Conservation (phyloP, 2,113 vertebrate genomes). For the Stegostoma tigrinum region DNA sequence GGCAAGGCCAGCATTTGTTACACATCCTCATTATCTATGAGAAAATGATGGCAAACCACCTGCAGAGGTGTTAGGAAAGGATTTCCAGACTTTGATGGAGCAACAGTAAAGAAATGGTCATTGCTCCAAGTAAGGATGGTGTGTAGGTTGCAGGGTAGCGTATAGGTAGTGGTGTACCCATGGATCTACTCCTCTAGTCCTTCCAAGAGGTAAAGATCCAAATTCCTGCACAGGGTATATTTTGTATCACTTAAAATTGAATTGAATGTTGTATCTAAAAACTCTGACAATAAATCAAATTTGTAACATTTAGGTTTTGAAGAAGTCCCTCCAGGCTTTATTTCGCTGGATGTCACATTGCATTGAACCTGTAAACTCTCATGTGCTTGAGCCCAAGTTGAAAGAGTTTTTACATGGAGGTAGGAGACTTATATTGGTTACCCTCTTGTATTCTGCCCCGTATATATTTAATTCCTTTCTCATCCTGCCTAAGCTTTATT, state of each 20-base stretch:
- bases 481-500: background rate
- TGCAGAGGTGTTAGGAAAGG: no score
- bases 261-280: background rate
- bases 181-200: no score
- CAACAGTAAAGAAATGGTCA: no score
- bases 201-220: background rate
- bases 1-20: no score
- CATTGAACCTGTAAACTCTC: background rate
- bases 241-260: background rate
- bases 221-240: background rate
- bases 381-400: background rate
- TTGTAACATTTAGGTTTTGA: slow-evolving; percentile 25
- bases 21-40: no score
- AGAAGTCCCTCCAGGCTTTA: slow-evolving; percentile 28
- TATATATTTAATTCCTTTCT: background rate
- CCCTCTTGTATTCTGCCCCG: background rate
- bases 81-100: no score
- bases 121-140: background rate
- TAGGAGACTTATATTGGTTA: background rate
- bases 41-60: no score
- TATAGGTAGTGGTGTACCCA: background rate
- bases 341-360: background rate
- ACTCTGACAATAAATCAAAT: background rate
- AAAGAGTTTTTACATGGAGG: slow-evolving; percentile 32
- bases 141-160: background rate